phyloP scores from a whole-genome alignment of 1,140 invertebrate genomes.

The Calliphora vicina region DNA sequence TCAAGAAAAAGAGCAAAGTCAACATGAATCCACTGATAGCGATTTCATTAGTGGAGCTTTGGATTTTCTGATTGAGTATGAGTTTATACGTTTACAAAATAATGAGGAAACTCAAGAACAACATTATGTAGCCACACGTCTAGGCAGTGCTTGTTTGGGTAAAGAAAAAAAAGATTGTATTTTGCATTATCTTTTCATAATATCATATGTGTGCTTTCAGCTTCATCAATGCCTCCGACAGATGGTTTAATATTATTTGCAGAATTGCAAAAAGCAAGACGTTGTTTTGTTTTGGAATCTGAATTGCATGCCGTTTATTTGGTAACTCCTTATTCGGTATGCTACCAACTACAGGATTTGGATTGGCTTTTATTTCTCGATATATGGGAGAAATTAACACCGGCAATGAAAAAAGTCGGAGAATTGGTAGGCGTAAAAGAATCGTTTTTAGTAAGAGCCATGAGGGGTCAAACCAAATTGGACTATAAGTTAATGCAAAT shows the following conservation, averaged over 20 bases:
- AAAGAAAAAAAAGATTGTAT: background rate
- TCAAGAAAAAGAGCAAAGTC: conserved; percentile 50
- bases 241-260: conserved; percentile 88
- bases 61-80: conserved; percentile 67
- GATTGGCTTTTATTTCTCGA: conserved; percentile 90
- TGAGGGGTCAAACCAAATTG: conserved; percentile 73
- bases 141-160: conserved; percentile 88
- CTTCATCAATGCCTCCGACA: conserved; percentile 90
- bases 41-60: conserved; percentile 55
- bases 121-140: conserved; percentile 79
- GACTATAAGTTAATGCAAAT: conserved; percentile 66
- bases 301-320: conserved; percentile 96
- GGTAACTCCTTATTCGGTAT: conserved; percentile 86
- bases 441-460: conserved; percentile 82
- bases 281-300: conserved; percentile 90
- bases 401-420: conserved; percentile 84
- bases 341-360: conserved; percentile 78
- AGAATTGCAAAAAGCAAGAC: conserved; percentile 89
- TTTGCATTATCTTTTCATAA: background rate
- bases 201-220: conserved; percentile 45
- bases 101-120: conserved; percentile 63
- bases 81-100: conserved; percentile 68
- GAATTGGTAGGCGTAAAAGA: conserved; percentile 92
- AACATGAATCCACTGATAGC: conserved; percentile 10
- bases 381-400: conserved; percentile 84